phyloP scores from a whole-genome alignment of 2,888 invertebrate species.

The Dasypolia templi region DNA sequence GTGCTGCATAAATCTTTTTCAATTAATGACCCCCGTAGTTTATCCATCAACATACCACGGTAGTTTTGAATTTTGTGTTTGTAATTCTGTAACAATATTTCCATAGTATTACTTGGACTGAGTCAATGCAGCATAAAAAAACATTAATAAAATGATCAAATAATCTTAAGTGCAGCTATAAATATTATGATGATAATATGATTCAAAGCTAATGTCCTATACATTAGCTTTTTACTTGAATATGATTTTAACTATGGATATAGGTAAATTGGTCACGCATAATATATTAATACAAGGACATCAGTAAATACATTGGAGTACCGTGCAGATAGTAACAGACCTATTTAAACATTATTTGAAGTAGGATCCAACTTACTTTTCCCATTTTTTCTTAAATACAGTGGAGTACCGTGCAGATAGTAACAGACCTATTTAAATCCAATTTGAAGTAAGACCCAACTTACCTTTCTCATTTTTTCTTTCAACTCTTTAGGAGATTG shows the following conservation, averaged over 20 bases:
- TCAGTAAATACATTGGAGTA: not conserved
- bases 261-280: not conserved
- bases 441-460: not conserved
- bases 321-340: too few relatives aligned
- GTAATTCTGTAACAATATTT: slow-evolving; percentile 78
- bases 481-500: slow-evolving; percentile 85
- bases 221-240: too few relatives aligned
- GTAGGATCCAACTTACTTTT: slow-evolving; percentile 74
- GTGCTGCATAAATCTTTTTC: slow-evolving; percentile 78
- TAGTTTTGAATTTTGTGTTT: slow-evolving; percentile 83
- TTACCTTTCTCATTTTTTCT: slow-evolving; percentile 86
- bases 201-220: not conserved
- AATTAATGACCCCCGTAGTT: slow-evolving; percentile 75
- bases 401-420: too few relatives aligned
- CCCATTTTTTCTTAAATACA: slow-evolving; percentile 87
- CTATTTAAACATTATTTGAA: not conserved
- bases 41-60: slow-evolving; percentile 81
- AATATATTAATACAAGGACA: not conserved
- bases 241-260: not conserved
- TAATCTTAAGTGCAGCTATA: not conserved
- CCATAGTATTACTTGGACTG: not conserved
- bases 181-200: not conserved
- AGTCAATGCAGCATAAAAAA: not conserved
- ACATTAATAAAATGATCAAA: not conserved
- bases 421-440: too few relatives aligned